Conservation (phyloP, 2,797 vertebrate species). For the Bradypus variegatus region DNA sequence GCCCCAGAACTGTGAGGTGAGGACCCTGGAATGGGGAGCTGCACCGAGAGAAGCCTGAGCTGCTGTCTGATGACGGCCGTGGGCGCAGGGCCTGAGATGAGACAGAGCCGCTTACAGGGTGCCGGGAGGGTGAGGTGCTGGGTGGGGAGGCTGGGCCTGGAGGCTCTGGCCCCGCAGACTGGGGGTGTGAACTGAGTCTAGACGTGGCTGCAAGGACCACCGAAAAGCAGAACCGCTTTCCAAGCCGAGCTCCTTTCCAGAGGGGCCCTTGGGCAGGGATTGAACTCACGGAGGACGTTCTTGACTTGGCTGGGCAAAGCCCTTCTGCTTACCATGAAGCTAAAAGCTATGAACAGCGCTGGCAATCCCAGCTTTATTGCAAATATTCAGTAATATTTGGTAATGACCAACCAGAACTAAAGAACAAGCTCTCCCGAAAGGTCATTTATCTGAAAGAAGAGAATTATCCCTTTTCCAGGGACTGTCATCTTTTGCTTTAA, state of each 20-base stretch:
- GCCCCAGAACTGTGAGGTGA: neutral
- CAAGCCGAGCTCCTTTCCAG: neutral
- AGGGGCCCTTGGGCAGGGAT: neutral
- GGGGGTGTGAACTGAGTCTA: neutral
- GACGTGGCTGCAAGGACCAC: neutral
- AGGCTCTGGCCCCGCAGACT: neutral
- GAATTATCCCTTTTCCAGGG: constrained; percentile 66
- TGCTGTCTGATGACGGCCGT: neutral
- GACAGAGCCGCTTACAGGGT: neutral
- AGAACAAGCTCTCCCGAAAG: constrained; percentile 74
- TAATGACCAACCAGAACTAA: constrained; percentile 72
- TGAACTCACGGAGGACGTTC: fast-evolving
- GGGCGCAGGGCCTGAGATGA: neutral
- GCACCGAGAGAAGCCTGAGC: neutral
- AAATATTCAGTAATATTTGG: constrained; percentile 69
- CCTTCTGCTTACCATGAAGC: neutral
- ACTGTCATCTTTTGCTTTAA: constrained; percentile 78
- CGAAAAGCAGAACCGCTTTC: neutral
- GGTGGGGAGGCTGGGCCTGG: too few relatives aligned
- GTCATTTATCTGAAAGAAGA: constrained; percentile 71
- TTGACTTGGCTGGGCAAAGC: neutral
- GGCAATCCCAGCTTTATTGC: constrained; percentile 55
- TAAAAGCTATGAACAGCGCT: constrained; percentile 26
- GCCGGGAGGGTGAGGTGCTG: fast-evolving
- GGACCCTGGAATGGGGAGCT: fast-evolving